Evolutionary conservation across 2,797 vertebrate genomes (phyloP), one percentile per base, ranked within the genome.

Genomic region (Lophotriccus pileatus): DNA sequence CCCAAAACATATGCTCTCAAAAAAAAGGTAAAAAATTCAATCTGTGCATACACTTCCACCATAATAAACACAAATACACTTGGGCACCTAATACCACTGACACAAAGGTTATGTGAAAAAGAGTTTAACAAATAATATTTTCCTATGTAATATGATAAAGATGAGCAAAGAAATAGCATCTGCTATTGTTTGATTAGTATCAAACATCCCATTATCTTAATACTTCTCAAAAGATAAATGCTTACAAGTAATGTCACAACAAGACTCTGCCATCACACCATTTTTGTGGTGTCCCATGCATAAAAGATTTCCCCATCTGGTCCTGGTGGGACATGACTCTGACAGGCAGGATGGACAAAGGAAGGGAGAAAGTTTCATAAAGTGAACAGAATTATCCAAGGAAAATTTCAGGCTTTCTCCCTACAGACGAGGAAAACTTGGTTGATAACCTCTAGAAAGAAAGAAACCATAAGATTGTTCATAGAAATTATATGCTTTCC

Each of bases 1-100:
- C 88, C 70, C 89, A 60, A 93, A 96, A 90, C 80, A 88, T 82
- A 92, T 52, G 67, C 39, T 64, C 22, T 70, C 87, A 73, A 88
- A 70, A 70, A 79, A 43, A n/a, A 72, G 37, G 47, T 67, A 67
- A 94, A 86, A 8, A 96, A 87, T 36, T 77, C 69, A 62, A 64
- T 80, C 56, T 90, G 66, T 89, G 64, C 32, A 28, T 67, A 39
- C 8, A 58, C 30, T 83, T 80, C 49, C 37, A 74, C 12, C 36
- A 34, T 14, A 88, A 63, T 46, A 94, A 89, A 88, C 44, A 90
- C 15, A 89, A 95, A 90, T 95, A 91, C 70, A 64, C 63, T 76
- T 64, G 83, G 67, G 80, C n/a, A 70, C 43, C 69, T 73, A 68
- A 53, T 52, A 85, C 18, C 50, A 84, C 56, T 49, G 39, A 88